phyloP scores from a whole-genome alignment of 2,888 invertebrate species.

The Dolichomitus sp. region DNA sequence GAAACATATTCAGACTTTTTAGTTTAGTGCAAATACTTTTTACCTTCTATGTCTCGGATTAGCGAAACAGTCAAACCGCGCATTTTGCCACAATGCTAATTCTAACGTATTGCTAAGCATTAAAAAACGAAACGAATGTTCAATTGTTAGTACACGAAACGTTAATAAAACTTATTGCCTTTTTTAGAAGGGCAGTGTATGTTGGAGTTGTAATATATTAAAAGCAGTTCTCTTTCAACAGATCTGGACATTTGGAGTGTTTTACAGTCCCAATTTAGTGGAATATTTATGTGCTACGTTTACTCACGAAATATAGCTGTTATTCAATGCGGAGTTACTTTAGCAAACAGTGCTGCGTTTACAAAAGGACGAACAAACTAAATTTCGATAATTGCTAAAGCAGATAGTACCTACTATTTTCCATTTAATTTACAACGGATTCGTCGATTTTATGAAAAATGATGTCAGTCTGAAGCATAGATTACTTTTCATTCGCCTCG shows the following conservation, averaged over 20 bases:
- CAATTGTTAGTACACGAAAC: not conserved
- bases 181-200: not conserved
- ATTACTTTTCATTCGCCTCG: slow-evolving; percentile 45
- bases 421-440: slow-evolving; percentile 12
- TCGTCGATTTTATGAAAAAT: slow-evolving; percentile 32
- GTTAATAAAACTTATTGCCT: not conserved
- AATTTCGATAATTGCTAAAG: not conserved
- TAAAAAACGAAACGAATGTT: not conserved
- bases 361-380: not conserved
- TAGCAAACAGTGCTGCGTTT: not conserved
- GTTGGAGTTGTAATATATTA: not conserved
- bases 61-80: not conserved
- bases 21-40: too few species aligned
- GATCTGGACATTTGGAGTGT: not conserved
- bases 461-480: slow-evolving; percentile 1
- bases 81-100: not conserved
- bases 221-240: not conserved
- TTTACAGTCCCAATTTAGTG: not conserved
- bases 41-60: not conserved
- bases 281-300: not conserved
- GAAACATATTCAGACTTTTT: too few species aligned
- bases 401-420: not conserved
- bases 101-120: not conserved
- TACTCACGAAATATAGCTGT: not conserved
- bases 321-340: not conserved